Conservation (phyloP, 2,797 vertebrate species). For the Sebastes paucispinis region DNA sequence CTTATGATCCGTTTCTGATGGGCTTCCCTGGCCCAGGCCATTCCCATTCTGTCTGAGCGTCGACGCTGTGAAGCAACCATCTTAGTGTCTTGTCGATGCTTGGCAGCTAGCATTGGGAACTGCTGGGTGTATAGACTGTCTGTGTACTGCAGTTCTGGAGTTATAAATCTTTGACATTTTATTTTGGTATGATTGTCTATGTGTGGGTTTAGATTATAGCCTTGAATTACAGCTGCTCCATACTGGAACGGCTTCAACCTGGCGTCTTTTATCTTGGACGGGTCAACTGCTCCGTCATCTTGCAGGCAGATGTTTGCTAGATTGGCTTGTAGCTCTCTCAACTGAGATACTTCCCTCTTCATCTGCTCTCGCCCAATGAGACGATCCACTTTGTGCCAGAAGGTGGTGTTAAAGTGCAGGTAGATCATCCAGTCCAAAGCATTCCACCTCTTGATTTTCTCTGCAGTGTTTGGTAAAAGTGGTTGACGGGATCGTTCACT, state of each 20-base stretch:
- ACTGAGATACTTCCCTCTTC: conserved; percentile 73
- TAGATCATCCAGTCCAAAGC: conserved; percentile 89
- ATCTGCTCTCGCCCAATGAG: conserved; percentile 76
- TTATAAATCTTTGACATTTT: conserved; percentile 80
- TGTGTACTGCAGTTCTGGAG: conserved; percentile 88
- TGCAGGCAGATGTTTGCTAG: conserved; percentile 82
- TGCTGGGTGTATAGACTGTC: conserved; percentile 79
- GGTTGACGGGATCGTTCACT: conserved; percentile 60
- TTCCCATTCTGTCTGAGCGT: background rate
- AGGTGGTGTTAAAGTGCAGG: conserved; percentile 86
- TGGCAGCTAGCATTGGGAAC: conserved; percentile 72
- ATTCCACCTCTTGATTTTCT: conserved; percentile 83
- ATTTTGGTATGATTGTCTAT: conserved; percentile 68
- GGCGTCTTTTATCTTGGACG: conserved; percentile 68
- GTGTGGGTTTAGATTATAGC: conserved; percentile 83
- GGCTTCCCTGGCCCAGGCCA: background rate
- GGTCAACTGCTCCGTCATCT: conserved; percentile 70
- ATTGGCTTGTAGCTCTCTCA: conserved; percentile 72
- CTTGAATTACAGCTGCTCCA: conserved; percentile 85
- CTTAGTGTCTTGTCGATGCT: conserved; percentile 13
- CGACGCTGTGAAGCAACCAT: background rate
- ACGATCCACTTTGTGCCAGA: conserved; percentile 83
- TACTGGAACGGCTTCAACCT: conserved; percentile 83
- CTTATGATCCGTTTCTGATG: conserved; percentile 6
- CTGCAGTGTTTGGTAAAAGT: conserved; percentile 61